These are phyloP conservation scores for Platichthys flesus DNA, from an alignment of 2,113 vertebrate genomes.

Conservation along the genomic window DNA sequence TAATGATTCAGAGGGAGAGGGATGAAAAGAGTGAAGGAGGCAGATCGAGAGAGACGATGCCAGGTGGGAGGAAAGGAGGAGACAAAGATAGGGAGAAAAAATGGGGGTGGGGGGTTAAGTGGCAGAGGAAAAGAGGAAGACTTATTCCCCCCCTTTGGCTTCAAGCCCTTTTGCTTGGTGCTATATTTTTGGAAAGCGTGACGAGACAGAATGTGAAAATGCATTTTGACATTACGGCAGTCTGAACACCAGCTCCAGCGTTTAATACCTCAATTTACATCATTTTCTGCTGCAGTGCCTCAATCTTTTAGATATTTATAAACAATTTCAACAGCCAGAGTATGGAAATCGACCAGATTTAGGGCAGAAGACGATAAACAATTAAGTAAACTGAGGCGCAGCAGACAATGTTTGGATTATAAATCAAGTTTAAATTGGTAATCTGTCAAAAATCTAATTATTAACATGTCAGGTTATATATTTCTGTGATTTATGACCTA, in stretches of 20 bases:
- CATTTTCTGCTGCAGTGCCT: slow-evolving; percentile 32
- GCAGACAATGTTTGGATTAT: not conserved
- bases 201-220: slow-evolving; percentile 64
- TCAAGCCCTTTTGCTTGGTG: slow-evolving; percentile 52
- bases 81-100: slow-evolving; percentile 27
- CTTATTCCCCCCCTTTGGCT: slow-evolving; percentile 33
- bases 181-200: slow-evolving; percentile 68
- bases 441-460: slow-evolving; percentile 8
- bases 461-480: not conserved
- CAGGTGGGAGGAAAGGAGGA: slow-evolving; percentile 60
- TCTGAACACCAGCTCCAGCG: slow-evolving; percentile 31
- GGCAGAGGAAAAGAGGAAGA: slow-evolving; percentile 48
- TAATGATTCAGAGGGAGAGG: slow-evolving; percentile 70
- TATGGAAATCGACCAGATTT: not conserved
- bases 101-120: slow-evolving; percentile 38
- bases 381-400: not conserved
- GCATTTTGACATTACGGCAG: slow-evolving; percentile 54
- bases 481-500: slow-evolving; percentile 1
- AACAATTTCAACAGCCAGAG: slow-evolving; percentile 7
- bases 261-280: slow-evolving; percentile 52
- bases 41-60: slow-evolving; percentile 52
- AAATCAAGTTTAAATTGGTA: not conserved
- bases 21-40: slow-evolving; percentile 61
- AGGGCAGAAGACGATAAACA: not conserved
- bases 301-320: slow-evolving; percentile 22